Conservation (phyloP, 1,140 invertebrate genomes). For the Zaprionus gabonicus region DNA sequence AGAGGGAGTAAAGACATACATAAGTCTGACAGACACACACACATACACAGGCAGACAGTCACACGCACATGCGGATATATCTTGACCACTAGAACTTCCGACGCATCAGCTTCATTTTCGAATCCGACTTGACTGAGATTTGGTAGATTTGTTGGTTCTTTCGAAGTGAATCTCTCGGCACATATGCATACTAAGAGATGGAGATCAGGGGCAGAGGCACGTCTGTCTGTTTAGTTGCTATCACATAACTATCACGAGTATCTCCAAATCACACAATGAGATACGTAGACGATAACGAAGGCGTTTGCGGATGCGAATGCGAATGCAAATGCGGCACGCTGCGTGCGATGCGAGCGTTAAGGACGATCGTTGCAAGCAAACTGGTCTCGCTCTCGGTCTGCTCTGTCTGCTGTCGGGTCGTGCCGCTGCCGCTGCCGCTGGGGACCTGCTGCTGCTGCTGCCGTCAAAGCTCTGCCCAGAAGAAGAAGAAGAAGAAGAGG, state of each 20-base stretch:
- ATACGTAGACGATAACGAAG: constrained; percentile 10
- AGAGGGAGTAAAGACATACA: neutral
- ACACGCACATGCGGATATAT: neutral
- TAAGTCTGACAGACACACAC: neutral
- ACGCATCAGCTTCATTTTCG: neutral
- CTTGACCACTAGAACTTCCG: neutral
- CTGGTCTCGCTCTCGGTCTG: constrained; percentile 44
- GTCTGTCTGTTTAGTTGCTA: neutral
- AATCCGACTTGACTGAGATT: neutral
- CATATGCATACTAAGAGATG: neutral
- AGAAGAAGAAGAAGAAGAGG: neutral
- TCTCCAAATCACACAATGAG: neutral
- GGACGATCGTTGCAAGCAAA: constrained; percentile 73
- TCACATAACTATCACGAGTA: constrained; percentile 37
- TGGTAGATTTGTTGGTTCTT: neutral
- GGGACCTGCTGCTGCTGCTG: neutral
- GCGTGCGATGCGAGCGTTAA: constrained; percentile 56
- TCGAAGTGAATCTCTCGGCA: neutral
- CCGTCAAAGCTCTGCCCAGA: constrained; percentile 44
- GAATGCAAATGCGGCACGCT: constrained; percentile 9
- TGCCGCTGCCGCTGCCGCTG: too few species aligned
- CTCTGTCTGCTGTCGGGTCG: constrained; percentile 12
- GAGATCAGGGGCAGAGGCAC: neutral
- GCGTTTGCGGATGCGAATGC: constrained; percentile 20
- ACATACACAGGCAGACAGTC: too few species aligned